A percentile compares a stretch with the other conserved stretches of the same genome.
phyloP scores from a whole-genome alignment of 2,113 vertebrate species.

The Acinonyx jubatus region DNA sequence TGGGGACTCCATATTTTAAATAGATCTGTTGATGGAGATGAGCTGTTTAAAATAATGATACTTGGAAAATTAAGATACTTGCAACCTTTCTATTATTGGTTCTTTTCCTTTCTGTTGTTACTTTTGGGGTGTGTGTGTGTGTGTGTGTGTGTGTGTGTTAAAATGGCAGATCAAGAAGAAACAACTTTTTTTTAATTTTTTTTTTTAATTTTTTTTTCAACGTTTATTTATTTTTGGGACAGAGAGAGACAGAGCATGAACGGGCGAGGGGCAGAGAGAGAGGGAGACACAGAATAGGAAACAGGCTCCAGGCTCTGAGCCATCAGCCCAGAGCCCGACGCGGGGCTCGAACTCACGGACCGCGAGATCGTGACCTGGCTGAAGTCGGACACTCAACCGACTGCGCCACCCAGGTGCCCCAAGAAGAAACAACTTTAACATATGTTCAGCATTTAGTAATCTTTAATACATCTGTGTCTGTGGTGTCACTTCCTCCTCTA shows the following conservation, averaged over 20 bases:
- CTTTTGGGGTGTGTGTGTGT: not conserved
- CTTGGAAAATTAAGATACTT: not conserved
- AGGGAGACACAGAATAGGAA: no score
- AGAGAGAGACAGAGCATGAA: no score
- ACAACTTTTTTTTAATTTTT: not conserved
- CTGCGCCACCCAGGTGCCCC: no score
- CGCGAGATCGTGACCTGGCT: no score
- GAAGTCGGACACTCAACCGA: no score
- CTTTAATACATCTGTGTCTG: not conserved
- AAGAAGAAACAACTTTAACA: not conserved
- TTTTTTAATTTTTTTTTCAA: no score
- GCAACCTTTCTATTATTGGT: not conserved
- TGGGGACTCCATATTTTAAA: not conserved
- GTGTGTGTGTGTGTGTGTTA: not conserved
- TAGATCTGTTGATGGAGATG: not conserved
- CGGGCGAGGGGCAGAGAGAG: no score
- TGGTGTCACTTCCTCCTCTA: not conserved
- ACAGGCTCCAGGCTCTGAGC: no score
- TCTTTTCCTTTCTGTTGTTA: not conserved
- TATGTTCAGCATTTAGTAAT: not conserved
- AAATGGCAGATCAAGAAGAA: slow-evolving; percentile 8
- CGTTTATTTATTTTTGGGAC: no score
- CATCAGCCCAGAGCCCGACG: no score
- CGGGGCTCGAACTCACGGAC: no score
- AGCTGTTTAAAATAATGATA: not conserved